phyloP scores from a whole-genome alignment of 2,888 invertebrate species.

The Drosophila limbata region DNA sequence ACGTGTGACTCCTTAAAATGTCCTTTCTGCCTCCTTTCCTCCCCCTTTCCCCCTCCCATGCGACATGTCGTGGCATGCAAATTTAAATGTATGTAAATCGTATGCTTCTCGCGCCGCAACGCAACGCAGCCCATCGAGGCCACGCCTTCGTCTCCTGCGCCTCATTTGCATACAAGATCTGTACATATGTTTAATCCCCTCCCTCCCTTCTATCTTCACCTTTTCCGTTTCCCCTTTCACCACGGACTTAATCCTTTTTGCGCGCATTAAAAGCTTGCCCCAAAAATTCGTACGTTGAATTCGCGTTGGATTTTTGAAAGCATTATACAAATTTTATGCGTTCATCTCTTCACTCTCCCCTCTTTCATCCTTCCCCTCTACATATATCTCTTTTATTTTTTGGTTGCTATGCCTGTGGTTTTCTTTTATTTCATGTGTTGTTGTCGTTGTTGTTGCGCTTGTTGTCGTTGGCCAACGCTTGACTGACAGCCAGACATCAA shows the following conservation, averaged over 20 bases:
- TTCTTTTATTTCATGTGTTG: conserved; percentile 15
- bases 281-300: conserved; percentile 53
- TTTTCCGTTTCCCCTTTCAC: not conserved
- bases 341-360: conserved; percentile 9
- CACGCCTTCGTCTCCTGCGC: conserved; percentile 50
- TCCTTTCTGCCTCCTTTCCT: not conserved
- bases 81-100: conserved; percentile 76
- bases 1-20: conserved; percentile 48
- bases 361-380: not conserved
- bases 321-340: conserved; percentile 68
- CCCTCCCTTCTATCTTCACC: not conserved
- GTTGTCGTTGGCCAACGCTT: conserved; percentile 45
- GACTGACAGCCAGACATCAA: conserved; percentile 75
- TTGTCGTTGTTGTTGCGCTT: conserved; percentile 27
- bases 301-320: conserved; percentile 52
- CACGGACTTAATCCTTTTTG: conserved; percentile 67
- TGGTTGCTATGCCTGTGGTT: conserved; percentile 62
- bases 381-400: conserved; percentile 53
- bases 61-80: conserved; percentile 56
- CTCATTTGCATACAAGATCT: conserved; percentile 62
- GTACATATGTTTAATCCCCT: conserved; percentile 57
- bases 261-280: conserved; percentile 72
- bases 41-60: not conserved
- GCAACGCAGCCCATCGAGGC: conserved; percentile 1
- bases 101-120: conserved; percentile 58